A percentile compares a stretch with the other conserved stretches of the same genome.
These are phyloP conservation scores for Callionymus lyra DNA, from an alignment of 2,113 vertebrate genomes.

Conservation along the genomic window DNA sequence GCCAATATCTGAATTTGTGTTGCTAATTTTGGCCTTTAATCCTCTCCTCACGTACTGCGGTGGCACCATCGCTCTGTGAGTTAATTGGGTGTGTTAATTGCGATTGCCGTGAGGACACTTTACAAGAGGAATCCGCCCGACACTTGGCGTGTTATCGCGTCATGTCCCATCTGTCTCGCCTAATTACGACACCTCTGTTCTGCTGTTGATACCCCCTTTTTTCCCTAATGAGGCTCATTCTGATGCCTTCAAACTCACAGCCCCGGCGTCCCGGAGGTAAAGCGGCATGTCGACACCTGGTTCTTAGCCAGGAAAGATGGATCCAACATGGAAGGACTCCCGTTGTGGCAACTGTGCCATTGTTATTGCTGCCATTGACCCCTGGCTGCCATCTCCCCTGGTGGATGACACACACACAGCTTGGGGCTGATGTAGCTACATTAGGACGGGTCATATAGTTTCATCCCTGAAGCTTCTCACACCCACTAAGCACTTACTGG, in stretches of 20 bases:
- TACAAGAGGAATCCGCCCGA: slow-evolving; percentile 10
- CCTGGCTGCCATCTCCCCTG: not conserved
- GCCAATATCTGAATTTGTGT: too few species aligned
- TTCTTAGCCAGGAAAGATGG: not conserved
- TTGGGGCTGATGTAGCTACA: slow-evolving; percentile 32
- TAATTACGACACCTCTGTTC: slow-evolving; percentile 39
- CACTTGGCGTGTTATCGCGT: slow-evolving; percentile 36
- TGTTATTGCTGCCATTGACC: slow-evolving; percentile 10
- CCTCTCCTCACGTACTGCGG: too few species aligned
- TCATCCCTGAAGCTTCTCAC: slow-evolving; percentile 6
- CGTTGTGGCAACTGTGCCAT: slow-evolving; percentile 5
- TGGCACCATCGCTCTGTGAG: slow-evolving; percentile 5
- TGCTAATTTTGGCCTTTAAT: too few species aligned
- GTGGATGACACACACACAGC: slow-evolving; percentile 34
- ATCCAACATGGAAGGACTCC: slow-evolving; percentile 10
- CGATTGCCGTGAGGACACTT: slow-evolving; percentile 25
- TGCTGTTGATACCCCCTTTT: slow-evolving; percentile 5
- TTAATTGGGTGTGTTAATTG: slow-evolving; percentile 49
- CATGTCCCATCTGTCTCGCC: slow-evolving; percentile 36
- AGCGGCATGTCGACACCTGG: slow-evolving; percentile 10
- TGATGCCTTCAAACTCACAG: slow-evolving; percentile 14
- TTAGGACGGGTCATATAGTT: slow-evolving; percentile 20
- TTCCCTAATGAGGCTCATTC: slow-evolving; percentile 25
- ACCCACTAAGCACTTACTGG: not conserved
- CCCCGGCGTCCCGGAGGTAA: not conserved